Evolutionary conservation across 2,113 vertebrate species (phyloP).

Genomic region (Oreotrochilus melanogaster): DNA sequence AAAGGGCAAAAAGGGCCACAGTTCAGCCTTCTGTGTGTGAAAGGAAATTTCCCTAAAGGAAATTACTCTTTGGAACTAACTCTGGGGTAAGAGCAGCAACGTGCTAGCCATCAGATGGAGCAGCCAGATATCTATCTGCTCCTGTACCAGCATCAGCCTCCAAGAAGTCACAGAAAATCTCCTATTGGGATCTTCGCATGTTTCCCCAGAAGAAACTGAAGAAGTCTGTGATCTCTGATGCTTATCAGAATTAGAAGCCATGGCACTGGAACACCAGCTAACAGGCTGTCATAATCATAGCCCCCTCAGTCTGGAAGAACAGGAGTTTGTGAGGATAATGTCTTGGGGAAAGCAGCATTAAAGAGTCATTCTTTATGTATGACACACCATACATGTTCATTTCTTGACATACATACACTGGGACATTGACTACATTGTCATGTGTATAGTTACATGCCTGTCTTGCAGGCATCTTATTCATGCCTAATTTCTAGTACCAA

Average conservation of each 20-base stretch:
- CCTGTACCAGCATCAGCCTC: neutral
- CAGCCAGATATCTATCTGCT: neutral
- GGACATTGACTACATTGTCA: neutral
- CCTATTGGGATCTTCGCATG: neutral
- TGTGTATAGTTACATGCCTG: neutral
- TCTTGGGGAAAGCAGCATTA: neutral
- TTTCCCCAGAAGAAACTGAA: neutral
- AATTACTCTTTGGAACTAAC: neutral
- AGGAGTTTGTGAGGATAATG: neutral
- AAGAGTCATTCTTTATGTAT: neutral
- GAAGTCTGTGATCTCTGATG: neutral
- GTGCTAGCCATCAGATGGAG: neutral
- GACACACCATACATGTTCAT: neutral
- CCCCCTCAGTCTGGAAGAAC: neutral
- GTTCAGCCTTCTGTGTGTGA: neutral
- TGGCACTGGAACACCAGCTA: neutral
- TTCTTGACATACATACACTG: neutral
- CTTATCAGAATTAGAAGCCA: neutral
- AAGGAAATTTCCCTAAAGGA: neutral
- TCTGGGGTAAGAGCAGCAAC: conserved; percentile 3
- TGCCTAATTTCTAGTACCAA: neutral
- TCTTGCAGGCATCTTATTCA: neutral
- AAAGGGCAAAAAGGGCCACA: neutral
- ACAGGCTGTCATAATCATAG: neutral
- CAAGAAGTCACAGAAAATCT: neutral